phyloP scores from a whole-genome alignment of 2,113 vertebrate genomes.

The Colius striatus region DNA sequence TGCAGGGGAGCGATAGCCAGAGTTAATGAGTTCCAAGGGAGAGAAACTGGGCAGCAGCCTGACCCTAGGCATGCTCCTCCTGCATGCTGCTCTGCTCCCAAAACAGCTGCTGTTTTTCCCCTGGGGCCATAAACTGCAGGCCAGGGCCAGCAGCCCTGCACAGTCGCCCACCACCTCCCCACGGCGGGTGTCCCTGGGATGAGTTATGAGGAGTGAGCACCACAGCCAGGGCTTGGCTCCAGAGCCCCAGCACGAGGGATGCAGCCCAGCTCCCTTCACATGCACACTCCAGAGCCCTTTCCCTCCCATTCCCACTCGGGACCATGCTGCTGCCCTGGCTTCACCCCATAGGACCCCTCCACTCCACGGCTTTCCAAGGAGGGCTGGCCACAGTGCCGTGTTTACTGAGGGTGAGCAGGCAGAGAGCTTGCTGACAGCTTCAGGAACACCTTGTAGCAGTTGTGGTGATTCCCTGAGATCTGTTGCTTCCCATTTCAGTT shows the following conservation, averaged over 20 bases:
- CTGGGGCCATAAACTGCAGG: background rate
- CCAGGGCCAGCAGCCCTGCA: background rate
- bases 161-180: background rate
- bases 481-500: slow-evolving; percentile 72
- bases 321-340: fast-evolving
- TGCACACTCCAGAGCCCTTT: fast-evolving
- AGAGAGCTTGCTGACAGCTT: slow-evolving; percentile 71
- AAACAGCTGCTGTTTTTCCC: background rate
- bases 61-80: background rate
- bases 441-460: slow-evolving; percentile 71
- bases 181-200: background rate
- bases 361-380: background rate
- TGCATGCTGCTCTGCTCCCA: background rate
- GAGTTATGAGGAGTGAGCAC: slow-evolving; percentile 53
- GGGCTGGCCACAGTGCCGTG: background rate
- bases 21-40: fast-evolving
- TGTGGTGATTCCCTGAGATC: slow-evolving; percentile 55
- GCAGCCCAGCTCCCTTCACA: background rate
- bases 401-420: slow-evolving; percentile 49
- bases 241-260: background rate
- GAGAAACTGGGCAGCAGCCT: background rate
- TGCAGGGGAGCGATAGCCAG: fast-evolving
- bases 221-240: background rate
- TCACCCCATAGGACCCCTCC: background rate
- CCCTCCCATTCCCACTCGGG: background rate